Base-by-base conservation (phyloP, 2,888 invertebrate species). In the Adineta ricciae region DNA sequence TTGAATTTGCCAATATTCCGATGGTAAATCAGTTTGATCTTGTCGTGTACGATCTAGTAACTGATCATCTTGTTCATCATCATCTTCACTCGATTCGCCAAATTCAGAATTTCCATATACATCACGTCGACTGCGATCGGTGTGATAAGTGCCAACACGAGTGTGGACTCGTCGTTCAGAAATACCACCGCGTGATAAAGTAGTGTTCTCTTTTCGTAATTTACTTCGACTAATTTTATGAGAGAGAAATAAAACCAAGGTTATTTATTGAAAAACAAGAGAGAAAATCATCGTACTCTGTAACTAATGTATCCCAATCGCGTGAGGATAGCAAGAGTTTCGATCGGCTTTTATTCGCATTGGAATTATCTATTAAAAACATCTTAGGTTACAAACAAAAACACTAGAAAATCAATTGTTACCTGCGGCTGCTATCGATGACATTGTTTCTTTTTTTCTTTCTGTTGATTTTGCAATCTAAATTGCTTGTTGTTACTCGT, bases 1-100 rank as follows among this genome's bases (percentile, higher is more conserved):
- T 89, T 96, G 96, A 88, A 97, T 95, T 89, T 96, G 95, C 95
- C 96, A 96, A 90, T 96, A 97, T 89, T 96, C 96, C 0, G 95
- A 93, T 0, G 96, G 95, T 86, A 95, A 93, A 89, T 96, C 94
- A 41, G 90, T 88, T 86, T 90, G 89, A 4, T 88, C 88, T 85
- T 90, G 90, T 46, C 88, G 88, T 11, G 89, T 87, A 46, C 46
- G 46, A 8, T 46, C 46, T 0, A 88, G 87, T 0, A 89, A 88
- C 85, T 90, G 90, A 85, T 91, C 90, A 85, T 91, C 91, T 84
- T 90, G 90, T 85, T 90, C 90, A 84, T 78, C 78, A 96, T 64
- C 64, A 19, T 83, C 85, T 14, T 73, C 83, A 46, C 84, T 84
- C 16, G 78, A 78, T n/a, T 41, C 78, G 3, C 41, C 78, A 24